A percentile compares a stretch with the other conserved stretches of the same genome.
These are phyloP conservation scores for Trididemnum nubilum DNA, from an alignment of 23 tunicate genomes.

Conservation along the genomic window DNA sequence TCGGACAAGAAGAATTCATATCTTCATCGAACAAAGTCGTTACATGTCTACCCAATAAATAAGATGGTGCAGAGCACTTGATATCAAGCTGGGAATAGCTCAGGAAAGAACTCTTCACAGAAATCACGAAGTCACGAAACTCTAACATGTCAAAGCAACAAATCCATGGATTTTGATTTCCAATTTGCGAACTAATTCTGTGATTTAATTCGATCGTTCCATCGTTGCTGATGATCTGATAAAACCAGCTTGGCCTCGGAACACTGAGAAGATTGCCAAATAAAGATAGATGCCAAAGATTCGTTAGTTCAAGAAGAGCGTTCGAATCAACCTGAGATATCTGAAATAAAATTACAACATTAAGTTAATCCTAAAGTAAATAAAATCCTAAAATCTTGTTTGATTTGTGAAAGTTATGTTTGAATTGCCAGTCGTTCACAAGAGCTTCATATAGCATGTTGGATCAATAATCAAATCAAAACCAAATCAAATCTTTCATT, in stretches of 20 bases:
- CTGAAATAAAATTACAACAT: not conserved
- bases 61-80: not conserved
- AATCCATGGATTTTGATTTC: constrained; percentile 35
- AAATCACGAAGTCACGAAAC: not conserved
- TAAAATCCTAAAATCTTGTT: too few species aligned
- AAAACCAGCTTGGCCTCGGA: constrained; percentile 42
- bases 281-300: constrained; percentile 44
- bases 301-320: constrained; percentile 6
- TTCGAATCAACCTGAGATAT: constrained; percentile 1
- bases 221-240: constrained; percentile 21
- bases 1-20: too few species aligned
- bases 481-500: too few species aligned
- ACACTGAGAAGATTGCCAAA: constrained; percentile 45
- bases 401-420: too few species aligned
- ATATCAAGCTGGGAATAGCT: not conserved
- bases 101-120: not conserved
- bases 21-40: too few species aligned
- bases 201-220: constrained; percentile 43
- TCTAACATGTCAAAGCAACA: constrained; percentile 26
- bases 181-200: not conserved
- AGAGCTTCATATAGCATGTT: too few species aligned
- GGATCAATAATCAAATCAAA: too few species aligned
- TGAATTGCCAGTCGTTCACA: too few species aligned
- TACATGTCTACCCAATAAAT: too few species aligned
- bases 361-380: too few species aligned